Evolutionary conservation across 2,888 invertebrate genomes (phyloP).

Genomic region (Clostera curtula): DNA sequence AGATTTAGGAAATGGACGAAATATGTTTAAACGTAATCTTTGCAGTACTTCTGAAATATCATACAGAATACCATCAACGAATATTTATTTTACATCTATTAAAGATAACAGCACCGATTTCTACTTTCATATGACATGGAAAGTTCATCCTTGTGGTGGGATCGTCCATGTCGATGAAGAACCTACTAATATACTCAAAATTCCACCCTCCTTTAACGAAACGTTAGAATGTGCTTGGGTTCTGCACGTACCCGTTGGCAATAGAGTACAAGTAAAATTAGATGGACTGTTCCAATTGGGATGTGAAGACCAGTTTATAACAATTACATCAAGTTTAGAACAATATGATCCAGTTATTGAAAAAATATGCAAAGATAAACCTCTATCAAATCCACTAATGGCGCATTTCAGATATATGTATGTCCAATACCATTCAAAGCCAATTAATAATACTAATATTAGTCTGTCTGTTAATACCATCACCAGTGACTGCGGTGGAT

Average conservation of each 20-base stretch:
- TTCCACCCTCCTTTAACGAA: constrained; percentile 56
- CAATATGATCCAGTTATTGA: constrained; percentile 69
- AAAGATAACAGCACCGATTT: constrained; percentile 33
- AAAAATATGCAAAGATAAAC: constrained; percentile 76
- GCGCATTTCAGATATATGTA: constrained; percentile 71
- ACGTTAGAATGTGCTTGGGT: constrained; percentile 84
- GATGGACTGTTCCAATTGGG: constrained; percentile 40
- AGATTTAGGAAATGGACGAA: constrained; percentile 8
- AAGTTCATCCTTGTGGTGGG: constrained; percentile 80
- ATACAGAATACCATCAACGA: constrained; percentile 39
- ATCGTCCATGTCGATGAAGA: constrained; percentile 42
- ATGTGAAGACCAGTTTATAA: constrained; percentile 56
- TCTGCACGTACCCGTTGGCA: constrained; percentile 54
- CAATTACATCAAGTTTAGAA: constrained; percentile 67
- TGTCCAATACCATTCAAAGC: constrained; percentile 80
- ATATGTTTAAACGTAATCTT: constrained; percentile 22
- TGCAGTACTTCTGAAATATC: constrained; percentile 37
- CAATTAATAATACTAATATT: constrained; percentile 28
- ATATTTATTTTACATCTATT: constrained; percentile 34
- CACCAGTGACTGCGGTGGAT: constrained; percentile 81
- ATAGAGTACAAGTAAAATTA: constrained; percentile 48
- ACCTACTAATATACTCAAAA: constrained; percentile 33
- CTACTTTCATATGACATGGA: constrained; percentile 52
- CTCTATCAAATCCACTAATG: constrained; percentile 50
- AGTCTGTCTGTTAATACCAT: constrained; percentile 30